phyloP scores from a whole-genome alignment of 2,888 invertebrate genomes.

The Drosophila austrosaltans region DNA sequence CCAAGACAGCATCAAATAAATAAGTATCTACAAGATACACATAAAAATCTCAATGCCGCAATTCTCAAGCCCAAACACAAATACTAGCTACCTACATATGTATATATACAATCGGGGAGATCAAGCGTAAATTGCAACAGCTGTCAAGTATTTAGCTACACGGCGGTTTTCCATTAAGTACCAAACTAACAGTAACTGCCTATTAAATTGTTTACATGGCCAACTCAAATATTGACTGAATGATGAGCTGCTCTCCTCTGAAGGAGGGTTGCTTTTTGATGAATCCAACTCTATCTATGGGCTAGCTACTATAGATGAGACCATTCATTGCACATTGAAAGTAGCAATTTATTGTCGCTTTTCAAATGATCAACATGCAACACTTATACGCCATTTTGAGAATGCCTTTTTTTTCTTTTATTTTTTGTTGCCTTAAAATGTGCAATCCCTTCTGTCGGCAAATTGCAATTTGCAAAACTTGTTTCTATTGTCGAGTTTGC shows the following conservation, averaged over 20 bases:
- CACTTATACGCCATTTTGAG: slow-evolving; percentile 45
- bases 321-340: slow-evolving; percentile 25
- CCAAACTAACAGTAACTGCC: slow-evolving; percentile 65
- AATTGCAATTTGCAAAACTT: slow-evolving; percentile 54
- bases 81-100: slow-evolving; percentile 26
- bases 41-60: slow-evolving; percentile 58
- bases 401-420: slow-evolving; percentile 66
- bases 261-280: slow-evolving; percentile 29
- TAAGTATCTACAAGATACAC: slow-evolving; percentile 59
- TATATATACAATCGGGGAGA: slow-evolving; percentile 43
- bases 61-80: slow-evolving; percentile 47
- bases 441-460: slow-evolving; percentile 54
- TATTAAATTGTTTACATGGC: slow-evolving; percentile 80
- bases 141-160: slow-evolving; percentile 72
- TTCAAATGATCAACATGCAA: slow-evolving; percentile 74
- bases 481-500: slow-evolving; percentile 40
- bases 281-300: slow-evolving; percentile 19
- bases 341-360: slow-evolving; percentile 69
- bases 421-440: slow-evolving; percentile 58
- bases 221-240: slow-evolving; percentile 73
- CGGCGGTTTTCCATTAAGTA: slow-evolving; percentile 35
- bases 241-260: slow-evolving; percentile 47
- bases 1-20: slow-evolving; percentile 21
- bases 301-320: slow-evolving; percentile 17
- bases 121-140: slow-evolving; percentile 79